Evolutionary conservation across 1,140 invertebrate species (phyloP).

Genomic region (Bombyx mori): DNA sequence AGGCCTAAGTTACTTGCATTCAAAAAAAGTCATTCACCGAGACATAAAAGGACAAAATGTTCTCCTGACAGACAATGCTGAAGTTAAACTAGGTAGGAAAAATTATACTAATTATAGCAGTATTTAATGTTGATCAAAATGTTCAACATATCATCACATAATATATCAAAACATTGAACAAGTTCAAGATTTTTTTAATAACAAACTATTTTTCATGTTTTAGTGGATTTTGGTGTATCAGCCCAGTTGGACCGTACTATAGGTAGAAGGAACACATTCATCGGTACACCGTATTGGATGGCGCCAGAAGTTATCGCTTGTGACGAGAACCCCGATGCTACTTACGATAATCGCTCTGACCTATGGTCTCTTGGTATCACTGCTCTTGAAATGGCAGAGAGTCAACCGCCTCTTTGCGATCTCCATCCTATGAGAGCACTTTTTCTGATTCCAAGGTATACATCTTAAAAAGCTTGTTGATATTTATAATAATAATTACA

Average conservation of each 20-base stretch:
- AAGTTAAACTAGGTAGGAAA: constrained; percentile 92
- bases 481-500: background rate
- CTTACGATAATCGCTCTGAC: constrained; percentile 99
- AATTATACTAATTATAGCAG: background rate
- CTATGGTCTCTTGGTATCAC: constrained; percentile 99
- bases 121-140: background rate
- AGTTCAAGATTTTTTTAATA: background rate
- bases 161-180: background rate
- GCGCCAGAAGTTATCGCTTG: constrained; percentile 98
- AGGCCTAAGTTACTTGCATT: constrained; percentile 97
- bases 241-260: constrained; percentile 99
- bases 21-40: constrained; percentile 99
- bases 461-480: background rate
- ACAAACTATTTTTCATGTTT: background rate
- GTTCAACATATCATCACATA: background rate
- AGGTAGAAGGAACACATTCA: constrained; percentile 98
- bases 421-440: constrained; percentile 99
- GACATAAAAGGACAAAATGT: constrained; percentile 99
- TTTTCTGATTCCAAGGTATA: constrained; percentile 94
- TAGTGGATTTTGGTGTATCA: constrained; percentile 99
- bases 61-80: constrained; percentile 98
- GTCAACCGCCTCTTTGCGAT: constrained; percentile 98
- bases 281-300: constrained; percentile 99
- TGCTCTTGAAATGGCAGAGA: constrained; percentile 99
- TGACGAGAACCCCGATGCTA: constrained; percentile 99